A percentile compares a stretch with the other conserved stretches of the same genome.
Evolutionary conservation across 2,888 invertebrate genomes (phyloP).

Genomic region (Clunio marinus): DNA sequence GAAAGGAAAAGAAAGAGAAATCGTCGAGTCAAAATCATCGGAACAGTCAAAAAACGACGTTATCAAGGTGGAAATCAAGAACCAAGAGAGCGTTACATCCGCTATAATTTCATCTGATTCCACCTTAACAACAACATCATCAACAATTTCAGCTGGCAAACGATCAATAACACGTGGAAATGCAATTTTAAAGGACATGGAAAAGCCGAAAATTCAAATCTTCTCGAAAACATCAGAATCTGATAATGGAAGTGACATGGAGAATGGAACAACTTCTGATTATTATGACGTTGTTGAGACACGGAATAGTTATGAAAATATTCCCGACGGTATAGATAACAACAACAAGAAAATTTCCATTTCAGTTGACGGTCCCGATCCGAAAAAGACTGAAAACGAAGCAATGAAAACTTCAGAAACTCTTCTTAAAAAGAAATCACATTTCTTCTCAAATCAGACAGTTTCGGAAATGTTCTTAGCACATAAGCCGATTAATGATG

Average conservation of each 20-base stretch:
- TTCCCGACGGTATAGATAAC: conserved; percentile 46
- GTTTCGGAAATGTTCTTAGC: conserved; percentile 51
- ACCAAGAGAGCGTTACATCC: conserved; percentile 50
- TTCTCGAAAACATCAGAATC: conserved; percentile 59
- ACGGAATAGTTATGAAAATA: conserved; percentile 48
- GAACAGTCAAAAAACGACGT: conserved; percentile 40
- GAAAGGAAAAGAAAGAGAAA: conserved; percentile 41
- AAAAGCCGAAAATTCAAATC: conserved; percentile 63
- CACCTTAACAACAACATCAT: background rate
- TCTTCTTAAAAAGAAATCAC: background rate
- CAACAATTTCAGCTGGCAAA: conserved; percentile 42
- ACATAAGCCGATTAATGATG: conserved; percentile 43
- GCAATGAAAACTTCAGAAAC: conserved; percentile 38
- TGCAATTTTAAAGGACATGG: conserved; percentile 62
- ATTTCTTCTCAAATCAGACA: conserved; percentile 46
- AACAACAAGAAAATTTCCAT: conserved; percentile 34
- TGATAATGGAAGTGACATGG: conserved; percentile 59
- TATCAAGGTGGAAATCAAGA: conserved; percentile 50
- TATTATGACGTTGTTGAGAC: conserved; percentile 52
- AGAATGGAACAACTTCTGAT: conserved; percentile 49
- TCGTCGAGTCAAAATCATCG: too few species aligned
- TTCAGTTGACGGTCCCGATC: background rate
- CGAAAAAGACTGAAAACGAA: conserved; percentile 30
- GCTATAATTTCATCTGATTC: conserved; percentile 5
- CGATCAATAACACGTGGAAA: conserved; percentile 56